These are phyloP conservation scores for Operophtera brumata DNA, from an alignment of 2,888 invertebrate genomes.

Conservation along the genomic window DNA sequence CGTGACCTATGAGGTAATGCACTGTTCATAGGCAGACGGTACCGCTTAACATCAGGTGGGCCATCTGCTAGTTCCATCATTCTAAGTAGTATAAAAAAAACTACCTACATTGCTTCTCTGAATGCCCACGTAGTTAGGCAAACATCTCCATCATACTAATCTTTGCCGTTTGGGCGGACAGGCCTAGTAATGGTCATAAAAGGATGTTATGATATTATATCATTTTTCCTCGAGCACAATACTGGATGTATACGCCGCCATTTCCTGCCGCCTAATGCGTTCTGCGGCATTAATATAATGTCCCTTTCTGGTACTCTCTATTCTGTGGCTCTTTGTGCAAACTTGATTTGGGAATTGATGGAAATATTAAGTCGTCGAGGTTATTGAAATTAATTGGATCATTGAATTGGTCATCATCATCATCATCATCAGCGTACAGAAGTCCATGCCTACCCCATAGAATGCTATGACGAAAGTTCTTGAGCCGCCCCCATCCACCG, in stretches of 20 bases:
- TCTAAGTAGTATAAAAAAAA: too few relatives aligned
- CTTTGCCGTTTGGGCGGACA: constrained; percentile 57
- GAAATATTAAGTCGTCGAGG: constrained; percentile 19
- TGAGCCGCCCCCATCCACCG: too few relatives aligned
- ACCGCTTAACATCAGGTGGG: too few relatives aligned
- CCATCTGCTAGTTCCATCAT: too few relatives aligned
- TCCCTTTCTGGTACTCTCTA: constrained; percentile 46
- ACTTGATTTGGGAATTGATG: constrained; percentile 30
- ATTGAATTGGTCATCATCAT: too few relatives aligned
- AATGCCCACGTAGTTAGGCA: constrained; percentile 1
- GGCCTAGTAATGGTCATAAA: constrained; percentile 71
- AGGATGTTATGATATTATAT: constrained; percentile 79
- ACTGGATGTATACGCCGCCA: constrained; percentile 62
- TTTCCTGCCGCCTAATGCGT: constrained; percentile 74
- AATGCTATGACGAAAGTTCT: too few relatives aligned
- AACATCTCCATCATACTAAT: constrained; percentile 20
- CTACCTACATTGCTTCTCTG: constrained; percentile 10
- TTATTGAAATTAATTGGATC: constrained; percentile 21
- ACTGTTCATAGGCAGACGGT: too few relatives aligned
- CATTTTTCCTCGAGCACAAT: constrained; percentile 75
- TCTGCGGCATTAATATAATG: constrained; percentile 52
- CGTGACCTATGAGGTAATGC: too few relatives aligned
- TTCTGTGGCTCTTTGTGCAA: constrained; percentile 38
- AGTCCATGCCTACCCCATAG: too few relatives aligned
- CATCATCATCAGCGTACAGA: too few relatives aligned